Percentiles rank a stretch among this genome's conserved stretches.
These are phyloP conservation scores for Pseudolaguvia tuberculata DNA, from an alignment of 2,113 vertebrate species.

Conservation along the genomic window DNA sequence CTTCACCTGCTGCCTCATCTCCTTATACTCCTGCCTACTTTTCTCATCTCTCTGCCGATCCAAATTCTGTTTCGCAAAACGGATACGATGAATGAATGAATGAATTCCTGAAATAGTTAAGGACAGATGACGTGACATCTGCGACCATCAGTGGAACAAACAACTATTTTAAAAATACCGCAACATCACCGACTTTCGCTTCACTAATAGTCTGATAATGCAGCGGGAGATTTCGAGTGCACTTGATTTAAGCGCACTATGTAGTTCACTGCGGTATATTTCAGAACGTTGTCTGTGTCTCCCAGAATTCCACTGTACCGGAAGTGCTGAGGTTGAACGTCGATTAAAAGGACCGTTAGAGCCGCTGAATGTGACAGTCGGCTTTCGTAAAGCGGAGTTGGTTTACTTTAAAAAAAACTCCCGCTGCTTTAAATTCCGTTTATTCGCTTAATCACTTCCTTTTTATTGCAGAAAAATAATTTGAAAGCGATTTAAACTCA, in stretches of 20 bases:
- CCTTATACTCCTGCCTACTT: too few relatives aligned
- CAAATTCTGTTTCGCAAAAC: too few relatives aligned
- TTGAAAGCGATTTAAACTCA: constrained; percentile 4
- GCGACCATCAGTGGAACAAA: too few relatives aligned
- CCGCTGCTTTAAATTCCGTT: background rate
- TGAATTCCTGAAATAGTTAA: too few relatives aligned
- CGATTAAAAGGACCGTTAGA: background rate
- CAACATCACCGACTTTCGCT: too few relatives aligned
- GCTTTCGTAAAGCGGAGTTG: background rate
- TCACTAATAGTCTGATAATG: background rate
- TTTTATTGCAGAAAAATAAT: background rate
- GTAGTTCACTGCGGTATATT: background rate
- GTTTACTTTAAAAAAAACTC: background rate
- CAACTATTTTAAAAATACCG: too few relatives aligned
- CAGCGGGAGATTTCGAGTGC: background rate
- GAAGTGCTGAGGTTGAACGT: constrained; percentile 1
- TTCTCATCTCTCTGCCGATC: too few relatives aligned
- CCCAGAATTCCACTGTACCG: constrained; percentile 1
- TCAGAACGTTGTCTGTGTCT: background rate
- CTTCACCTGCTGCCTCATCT: too few relatives aligned
- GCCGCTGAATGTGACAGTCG: background rate
- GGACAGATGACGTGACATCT: too few relatives aligned
- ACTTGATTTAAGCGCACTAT: background rate
- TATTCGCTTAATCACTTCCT: background rate
- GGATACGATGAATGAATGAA: too few relatives aligned